These are phyloP conservation scores for Coenobita brevimanus DNA, from an alignment of 1,140 invertebrate genomes.

Conservation along the genomic window DNA sequence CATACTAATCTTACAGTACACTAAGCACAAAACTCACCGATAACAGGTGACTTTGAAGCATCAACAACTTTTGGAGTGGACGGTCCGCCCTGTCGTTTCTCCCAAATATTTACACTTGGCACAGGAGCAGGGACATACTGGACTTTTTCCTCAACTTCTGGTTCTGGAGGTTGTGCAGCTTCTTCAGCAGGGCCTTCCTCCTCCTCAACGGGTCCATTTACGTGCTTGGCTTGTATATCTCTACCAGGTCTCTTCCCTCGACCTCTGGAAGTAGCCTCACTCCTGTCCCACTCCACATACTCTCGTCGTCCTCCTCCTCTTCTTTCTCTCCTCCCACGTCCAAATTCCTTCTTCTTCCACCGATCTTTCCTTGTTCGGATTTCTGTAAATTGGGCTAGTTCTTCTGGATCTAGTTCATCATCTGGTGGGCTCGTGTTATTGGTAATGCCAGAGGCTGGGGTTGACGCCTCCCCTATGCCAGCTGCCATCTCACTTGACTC, in stretches of 20 bases:
- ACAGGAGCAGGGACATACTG: slow-evolving; percentile 51
- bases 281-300: slow-evolving; percentile 22
- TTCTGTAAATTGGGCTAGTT: slow-evolving; percentile 50
- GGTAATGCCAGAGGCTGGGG: background rate
- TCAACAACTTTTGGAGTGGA: background rate
- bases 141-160: slow-evolving; percentile 36
- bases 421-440: too few species aligned
- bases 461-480: background rate
- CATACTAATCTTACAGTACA: too few species aligned
- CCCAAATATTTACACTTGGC: slow-evolving; percentile 51
- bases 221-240: background rate
- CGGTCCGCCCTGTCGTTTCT: slow-evolving; percentile 38
- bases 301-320: background rate
- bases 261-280: slow-evolving; percentile 8
- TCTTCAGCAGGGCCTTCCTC: slow-evolving; percentile 36
- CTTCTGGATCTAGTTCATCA: slow-evolving; percentile 38
- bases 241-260: slow-evolving; percentile 21
- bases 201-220: slow-evolving; percentile 7
- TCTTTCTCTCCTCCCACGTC: slow-evolving; percentile 2
- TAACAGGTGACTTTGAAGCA: too few species aligned
- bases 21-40: too few species aligned
- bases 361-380: slow-evolving; percentile 50
- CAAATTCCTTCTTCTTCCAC: slow-evolving; percentile 16
- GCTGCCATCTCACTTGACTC: slow-evolving; percentile 15
- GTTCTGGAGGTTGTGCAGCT: background rate